A percentile compares a stretch with the other conserved stretches of the same genome.
These are phyloP conservation scores for Lordiphosa clarofinis DNA, from an alignment of 1,140 invertebrate species.

Conservation along the genomic window DNA sequence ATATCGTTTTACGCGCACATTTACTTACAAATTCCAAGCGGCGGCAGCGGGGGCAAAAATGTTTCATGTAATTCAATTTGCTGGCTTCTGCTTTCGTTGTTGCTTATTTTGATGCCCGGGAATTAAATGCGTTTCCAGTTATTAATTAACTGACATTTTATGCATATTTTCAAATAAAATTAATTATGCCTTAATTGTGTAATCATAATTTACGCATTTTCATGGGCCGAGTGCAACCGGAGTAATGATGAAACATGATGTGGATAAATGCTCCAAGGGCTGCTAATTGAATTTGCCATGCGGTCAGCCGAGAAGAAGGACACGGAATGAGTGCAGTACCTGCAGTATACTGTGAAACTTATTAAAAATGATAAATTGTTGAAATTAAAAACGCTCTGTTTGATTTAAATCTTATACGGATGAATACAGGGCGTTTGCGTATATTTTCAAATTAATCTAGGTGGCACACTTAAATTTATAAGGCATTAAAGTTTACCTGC, in stretches of 20 bases:
- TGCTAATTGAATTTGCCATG: slow-evolving; percentile 27
- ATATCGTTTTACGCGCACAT: slow-evolving; percentile 32
- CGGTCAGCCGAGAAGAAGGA: slow-evolving; percentile 6
- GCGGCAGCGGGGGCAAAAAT: slow-evolving; percentile 10
- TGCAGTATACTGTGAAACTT: no score
- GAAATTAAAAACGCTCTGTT: no score
- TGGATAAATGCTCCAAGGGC: background rate
- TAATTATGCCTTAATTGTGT: slow-evolving; percentile 55
- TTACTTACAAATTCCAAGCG: slow-evolving; percentile 25
- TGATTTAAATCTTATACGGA: no score
- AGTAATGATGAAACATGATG: background rate
- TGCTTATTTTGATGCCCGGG: slow-evolving; percentile 23
- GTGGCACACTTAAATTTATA: no score
- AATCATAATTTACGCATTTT: slow-evolving; percentile 46
- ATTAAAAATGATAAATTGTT: no score
- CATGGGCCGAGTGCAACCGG: background rate
- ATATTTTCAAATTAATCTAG: no score
- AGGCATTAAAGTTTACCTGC: no score
- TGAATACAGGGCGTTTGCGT: no score
- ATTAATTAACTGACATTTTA: slow-evolving; percentile 67
- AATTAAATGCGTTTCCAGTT: slow-evolving; percentile 50
- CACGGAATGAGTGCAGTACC: no score
- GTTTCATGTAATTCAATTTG: slow-evolving; percentile 49
- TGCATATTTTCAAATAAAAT: slow-evolving; percentile 51
- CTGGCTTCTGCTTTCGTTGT: slow-evolving; percentile 13